phyloP scores from a whole-genome alignment of 2,888 invertebrate species.

The Sepiola atlantica region DNA sequence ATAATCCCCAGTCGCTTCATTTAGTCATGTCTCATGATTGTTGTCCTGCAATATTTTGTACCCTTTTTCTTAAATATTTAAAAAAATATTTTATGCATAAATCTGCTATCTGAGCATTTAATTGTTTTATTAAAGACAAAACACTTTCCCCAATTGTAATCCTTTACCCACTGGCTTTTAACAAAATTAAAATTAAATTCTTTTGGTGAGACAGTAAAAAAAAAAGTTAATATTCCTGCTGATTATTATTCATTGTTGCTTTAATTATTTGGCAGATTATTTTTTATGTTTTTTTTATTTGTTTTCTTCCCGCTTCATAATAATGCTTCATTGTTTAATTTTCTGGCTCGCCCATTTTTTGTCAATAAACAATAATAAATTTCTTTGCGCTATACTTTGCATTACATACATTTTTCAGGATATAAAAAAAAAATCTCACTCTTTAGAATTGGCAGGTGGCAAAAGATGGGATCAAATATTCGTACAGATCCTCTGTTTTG shows the following conservation, averaged over 20 bases:
- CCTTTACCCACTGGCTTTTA: background rate
- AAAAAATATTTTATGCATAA: too few species aligned
- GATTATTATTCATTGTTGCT: slow-evolving; percentile 32
- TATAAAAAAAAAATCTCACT: too few species aligned
- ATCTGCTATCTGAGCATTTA: background rate
- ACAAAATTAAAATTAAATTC: background rate
- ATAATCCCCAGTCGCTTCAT: background rate
- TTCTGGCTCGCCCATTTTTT: background rate
- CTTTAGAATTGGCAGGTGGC: too few species aligned
- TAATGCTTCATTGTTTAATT: background rate
- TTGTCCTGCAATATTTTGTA: background rate
- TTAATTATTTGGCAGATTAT: background rate
- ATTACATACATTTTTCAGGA: background rate
- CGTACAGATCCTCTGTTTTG: too few species aligned
- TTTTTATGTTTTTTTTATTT: background rate
- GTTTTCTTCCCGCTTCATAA: background rate
- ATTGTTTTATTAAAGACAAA: background rate
- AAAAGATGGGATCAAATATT: too few species aligned
- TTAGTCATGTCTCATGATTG: background rate
- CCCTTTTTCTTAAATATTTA: background rate
- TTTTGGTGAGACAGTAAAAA: slow-evolving; percentile 7
- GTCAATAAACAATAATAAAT: background rate
- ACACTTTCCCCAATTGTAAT: background rate
- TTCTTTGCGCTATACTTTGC: background rate
- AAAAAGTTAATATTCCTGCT: slow-evolving; percentile 16